Evolutionary conservation across 2,113 vertebrate genomes (phyloP).

Genomic region (Enhydra lutris): DNA sequence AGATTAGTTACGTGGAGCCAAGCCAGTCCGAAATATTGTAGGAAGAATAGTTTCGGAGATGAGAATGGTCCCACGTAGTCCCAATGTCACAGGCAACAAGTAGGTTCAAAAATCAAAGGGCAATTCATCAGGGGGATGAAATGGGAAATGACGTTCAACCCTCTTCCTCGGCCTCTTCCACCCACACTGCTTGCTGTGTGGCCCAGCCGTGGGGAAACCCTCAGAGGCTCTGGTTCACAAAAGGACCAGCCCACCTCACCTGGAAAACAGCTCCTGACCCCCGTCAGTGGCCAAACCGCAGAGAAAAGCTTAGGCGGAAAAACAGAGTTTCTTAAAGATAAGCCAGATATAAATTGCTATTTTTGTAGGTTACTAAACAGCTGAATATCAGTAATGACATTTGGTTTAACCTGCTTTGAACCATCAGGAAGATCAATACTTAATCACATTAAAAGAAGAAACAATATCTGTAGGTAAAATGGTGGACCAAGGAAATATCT

Average conservation of each 20-base stretch:
- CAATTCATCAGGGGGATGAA: neutral
- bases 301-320: neutral
- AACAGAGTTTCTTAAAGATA: neutral
- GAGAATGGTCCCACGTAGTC: neutral
- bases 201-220: accelerated
- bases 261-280: neutral
- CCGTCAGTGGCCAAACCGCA: neutral
- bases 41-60: neutral
- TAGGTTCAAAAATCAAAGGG: neutral
- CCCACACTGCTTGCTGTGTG: no score
- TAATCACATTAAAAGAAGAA: neutral
- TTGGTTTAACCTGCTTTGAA: neutral
- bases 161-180: accelerated
- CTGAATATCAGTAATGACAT: neutral
- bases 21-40: neutral
- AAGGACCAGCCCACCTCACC: neutral
- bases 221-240: neutral
- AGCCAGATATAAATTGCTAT: neutral
- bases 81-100: neutral
- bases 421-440: neutral
- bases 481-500: neutral
- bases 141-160: neutral
- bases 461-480: neutral
- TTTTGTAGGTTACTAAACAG: neutral
- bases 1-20: neutral